Percentiles rank a stretch among this genome's conserved stretches.
phyloP scores from a whole-genome alignment of 2,888 invertebrate species.

The Nemotelus pantherinus region DNA sequence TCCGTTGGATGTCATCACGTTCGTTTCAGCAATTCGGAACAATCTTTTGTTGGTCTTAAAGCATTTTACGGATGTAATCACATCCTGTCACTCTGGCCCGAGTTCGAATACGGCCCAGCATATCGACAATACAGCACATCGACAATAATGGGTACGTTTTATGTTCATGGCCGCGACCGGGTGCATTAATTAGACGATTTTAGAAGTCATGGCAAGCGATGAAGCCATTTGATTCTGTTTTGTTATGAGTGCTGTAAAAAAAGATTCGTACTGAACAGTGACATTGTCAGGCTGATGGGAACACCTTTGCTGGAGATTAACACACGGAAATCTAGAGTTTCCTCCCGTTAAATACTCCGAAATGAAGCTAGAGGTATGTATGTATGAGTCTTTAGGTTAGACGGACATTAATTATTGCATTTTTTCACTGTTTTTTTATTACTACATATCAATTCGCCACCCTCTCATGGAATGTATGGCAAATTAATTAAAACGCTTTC shows the following conservation, averaged over 20 bases:
- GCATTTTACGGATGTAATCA: conserved; percentile 40
- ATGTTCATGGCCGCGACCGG: conserved; percentile 1
- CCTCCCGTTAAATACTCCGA: background rate
- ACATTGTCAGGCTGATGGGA: background rate
- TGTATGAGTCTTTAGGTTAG: too few relatives aligned
- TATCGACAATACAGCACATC: background rate
- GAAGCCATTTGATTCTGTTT: conserved; percentile 4
- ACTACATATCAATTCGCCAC: too few relatives aligned
- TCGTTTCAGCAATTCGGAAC: conserved; percentile 28
- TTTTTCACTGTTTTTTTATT: too few relatives aligned
- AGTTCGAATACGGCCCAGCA: background rate
- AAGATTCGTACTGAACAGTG: conserved; percentile 3
- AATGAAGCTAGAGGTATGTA: background rate
- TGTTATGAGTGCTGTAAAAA: background rate
- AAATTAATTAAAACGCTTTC: conserved; percentile 1
- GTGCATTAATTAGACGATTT: conserved; percentile 40
- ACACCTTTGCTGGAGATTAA: conserved; percentile 7
- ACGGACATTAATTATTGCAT: too few relatives aligned
- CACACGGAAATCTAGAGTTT: conserved; percentile 29
- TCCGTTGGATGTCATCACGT: conserved; percentile 41
- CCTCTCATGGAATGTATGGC: background rate
- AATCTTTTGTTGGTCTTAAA: conserved; percentile 35
- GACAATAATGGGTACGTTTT: conserved; percentile 10
- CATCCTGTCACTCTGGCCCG: conserved; percentile 12
- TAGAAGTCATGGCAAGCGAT: conserved; percentile 20